Conservation (phyloP, 2,797 vertebrate genomes). For the Harpagifer antarcticus region DNA sequence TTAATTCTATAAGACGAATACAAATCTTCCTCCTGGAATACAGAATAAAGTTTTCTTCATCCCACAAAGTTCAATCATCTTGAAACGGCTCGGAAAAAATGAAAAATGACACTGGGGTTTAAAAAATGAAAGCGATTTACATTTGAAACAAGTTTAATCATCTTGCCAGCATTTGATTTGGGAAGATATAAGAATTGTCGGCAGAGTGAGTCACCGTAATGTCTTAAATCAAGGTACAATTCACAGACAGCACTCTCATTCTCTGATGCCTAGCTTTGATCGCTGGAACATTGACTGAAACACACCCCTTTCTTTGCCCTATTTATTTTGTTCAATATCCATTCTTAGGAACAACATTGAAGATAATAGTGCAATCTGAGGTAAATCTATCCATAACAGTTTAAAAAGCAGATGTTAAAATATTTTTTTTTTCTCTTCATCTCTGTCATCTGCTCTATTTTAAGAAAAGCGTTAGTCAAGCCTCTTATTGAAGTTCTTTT, state of each 20-base stretch:
- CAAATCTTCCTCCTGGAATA: neutral
- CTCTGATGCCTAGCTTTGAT: neutral
- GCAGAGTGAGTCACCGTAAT: conserved; percentile 33
- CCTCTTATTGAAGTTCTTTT: conserved; percentile 14
- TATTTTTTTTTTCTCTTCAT: neutral
- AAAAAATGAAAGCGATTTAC: neutral
- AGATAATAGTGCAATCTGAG: neutral
- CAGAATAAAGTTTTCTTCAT: neutral
- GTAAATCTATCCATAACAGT: neutral
- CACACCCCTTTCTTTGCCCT: neutral
- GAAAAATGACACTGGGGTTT: neutral
- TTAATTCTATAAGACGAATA: neutral
- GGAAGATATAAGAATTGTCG: conserved; percentile 9
- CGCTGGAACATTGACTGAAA: neutral
- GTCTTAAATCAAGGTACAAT: conserved; percentile 31
- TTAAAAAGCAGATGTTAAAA: neutral
- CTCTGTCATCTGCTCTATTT: conserved; percentile 3
- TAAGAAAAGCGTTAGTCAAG: conserved; percentile 11
- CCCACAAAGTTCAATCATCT: neutral
- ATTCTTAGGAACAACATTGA: neutral
- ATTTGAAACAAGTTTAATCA: neutral
- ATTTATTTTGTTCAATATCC: neutral
- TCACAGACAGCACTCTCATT: conserved; percentile 22
- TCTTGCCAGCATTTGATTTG: neutral
- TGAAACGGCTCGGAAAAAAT: neutral